These are phyloP conservation scores for Ophthalmolycus amberensis DNA, from an alignment of 2,113 vertebrate genomes.

Conservation along the genomic window DNA sequence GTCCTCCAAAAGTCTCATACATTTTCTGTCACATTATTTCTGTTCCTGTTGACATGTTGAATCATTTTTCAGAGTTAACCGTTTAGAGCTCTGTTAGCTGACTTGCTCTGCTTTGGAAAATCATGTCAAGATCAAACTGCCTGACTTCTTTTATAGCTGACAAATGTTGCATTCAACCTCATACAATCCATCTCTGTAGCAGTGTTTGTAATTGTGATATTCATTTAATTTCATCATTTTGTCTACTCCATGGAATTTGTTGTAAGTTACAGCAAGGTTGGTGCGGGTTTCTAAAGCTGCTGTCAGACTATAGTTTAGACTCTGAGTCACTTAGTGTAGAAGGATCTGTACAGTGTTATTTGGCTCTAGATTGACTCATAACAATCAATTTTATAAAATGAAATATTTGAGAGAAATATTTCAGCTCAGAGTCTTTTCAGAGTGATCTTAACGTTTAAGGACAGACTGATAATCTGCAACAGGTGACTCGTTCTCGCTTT, in stretches of 20 bases:
- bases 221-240: background rate
- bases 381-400: background rate
- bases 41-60: background rate
- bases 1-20: background rate
- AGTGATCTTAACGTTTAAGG: background rate
- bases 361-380: background rate
- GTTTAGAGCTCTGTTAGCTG: background rate
- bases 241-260: background rate
- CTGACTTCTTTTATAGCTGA: background rate
- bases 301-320: background rate
- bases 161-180: background rate
- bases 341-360: constrained; percentile 1
- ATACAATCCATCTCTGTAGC: background rate
- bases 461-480: constrained; percentile 9
- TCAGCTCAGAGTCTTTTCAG: background rate
- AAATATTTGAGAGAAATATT: background rate
- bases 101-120: background rate
- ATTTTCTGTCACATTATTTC: constrained; percentile 2
- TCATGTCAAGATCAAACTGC: background rate
- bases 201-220: background rate
- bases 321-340: background rate
- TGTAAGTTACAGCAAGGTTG: background rate
- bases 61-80: background rate
- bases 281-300: background rate
- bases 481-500: background rate